Base-by-base conservation (phyloP, 2,797 vertebrate genomes). In the Acomys russatus region DNA sequence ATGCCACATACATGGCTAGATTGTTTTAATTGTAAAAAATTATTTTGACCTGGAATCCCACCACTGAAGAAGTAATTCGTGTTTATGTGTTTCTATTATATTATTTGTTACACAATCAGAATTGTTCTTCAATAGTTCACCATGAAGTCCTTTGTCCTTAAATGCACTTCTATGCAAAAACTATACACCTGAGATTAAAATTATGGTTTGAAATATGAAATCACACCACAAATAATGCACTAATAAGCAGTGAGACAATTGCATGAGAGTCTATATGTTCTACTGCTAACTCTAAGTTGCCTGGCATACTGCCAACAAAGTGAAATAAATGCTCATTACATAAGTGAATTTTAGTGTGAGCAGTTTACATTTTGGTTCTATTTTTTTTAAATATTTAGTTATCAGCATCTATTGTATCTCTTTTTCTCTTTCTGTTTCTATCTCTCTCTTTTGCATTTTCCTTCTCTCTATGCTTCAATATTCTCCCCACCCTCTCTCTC, bases 351-450 rank as follows among this genome's bases (percentile, higher is more conserved):
- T 51, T 23, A 59, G 15, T 80, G 3, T 63, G 68, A 14, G 2
- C 22, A 64, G 66, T 54, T 90, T 66, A 1, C 12, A 51, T 56
- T 56, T 82, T 89, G 22, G 25, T 61, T 33, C 33, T 78, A 23
- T n/a, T n/a, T 71, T 96, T 87, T 82, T 28, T 8, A 91, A 94
- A 92, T 68, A 71, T 7, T 3, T 70, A 73, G 59, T 54, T 77
- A 2, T 66, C 20, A 78, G 49, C 56, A 66, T 44, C 20, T 86
- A 9, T 61, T 70, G 6, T 18, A 12, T 56, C 10, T 56, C 15
- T 54, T 35, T 1, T 51, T 44, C 33, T 10, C 44, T 44, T 44
- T 44, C 44, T 44, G 44, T 44, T 44, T 44, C 44, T 44, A 44
- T 4, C 10, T 56, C 7, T 66, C 6, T 23, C 28, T 15, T 20